These are phyloP conservation scores for Podarcis muralis DNA, from an alignment of 2,113 vertebrate genomes.

Conservation along the genomic window DNA sequence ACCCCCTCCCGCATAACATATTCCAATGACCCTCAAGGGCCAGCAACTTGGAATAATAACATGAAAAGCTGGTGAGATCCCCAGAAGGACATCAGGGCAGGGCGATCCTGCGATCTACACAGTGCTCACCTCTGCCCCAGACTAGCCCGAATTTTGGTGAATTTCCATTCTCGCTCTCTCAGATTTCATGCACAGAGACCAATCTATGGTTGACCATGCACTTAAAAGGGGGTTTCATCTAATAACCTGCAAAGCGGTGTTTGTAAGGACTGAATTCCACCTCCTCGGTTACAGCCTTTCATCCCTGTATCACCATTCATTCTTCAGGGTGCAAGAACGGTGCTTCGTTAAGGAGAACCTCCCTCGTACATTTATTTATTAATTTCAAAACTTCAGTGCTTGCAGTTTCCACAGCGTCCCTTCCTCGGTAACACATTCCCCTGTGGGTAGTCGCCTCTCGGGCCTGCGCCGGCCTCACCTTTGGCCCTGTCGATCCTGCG, in stretches of 20 bases:
- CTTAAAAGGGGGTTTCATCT: not conserved
- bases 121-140: not conserved
- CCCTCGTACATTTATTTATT: not conserved
- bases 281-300: not conserved
- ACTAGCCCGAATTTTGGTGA: too few relatives aligned
- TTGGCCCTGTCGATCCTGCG: too few relatives aligned
- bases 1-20: not conserved
- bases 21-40: not conserved
- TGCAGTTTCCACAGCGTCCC: too few relatives aligned
- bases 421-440: not conserved
- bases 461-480: not conserved
- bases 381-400: too few relatives aligned
- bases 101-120: too few relatives aligned
- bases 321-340: too few relatives aligned
- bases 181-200: not conserved
- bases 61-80: not conserved
- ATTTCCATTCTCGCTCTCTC: too few relatives aligned
- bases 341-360: too few relatives aligned
- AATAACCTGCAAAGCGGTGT: not conserved
- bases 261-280: too few relatives aligned
- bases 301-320: too few relatives aligned
- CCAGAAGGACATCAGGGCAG: not conserved
- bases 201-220: too few relatives aligned
- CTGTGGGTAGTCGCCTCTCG: not conserved
- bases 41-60: not conserved